A percentile compares a stretch with the other conserved stretches of the same genome.
phyloP scores from a whole-genome alignment of 2,113 vertebrate genomes.

The Phalacrocorax aristotelis region DNA sequence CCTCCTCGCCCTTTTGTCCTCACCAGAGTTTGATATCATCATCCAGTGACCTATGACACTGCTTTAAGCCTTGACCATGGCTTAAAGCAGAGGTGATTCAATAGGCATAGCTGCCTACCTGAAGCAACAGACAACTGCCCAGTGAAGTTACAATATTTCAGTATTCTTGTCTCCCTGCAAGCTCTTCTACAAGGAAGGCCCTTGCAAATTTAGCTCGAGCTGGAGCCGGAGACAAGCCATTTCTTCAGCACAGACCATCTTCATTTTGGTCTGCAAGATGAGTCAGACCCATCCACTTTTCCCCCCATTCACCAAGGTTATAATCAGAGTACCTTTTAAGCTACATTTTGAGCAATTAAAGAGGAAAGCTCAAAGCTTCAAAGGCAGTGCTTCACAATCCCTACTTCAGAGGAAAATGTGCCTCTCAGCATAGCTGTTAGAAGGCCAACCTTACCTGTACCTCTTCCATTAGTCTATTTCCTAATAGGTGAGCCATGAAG shows the following conservation, averaged over 20 bases:
- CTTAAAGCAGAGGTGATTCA: not conserved
- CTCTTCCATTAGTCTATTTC: not conserved
- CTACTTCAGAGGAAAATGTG: not conserved
- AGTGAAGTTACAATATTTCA: not conserved
- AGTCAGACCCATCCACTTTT: not conserved
- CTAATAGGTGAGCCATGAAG: not conserved
- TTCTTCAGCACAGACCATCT: not conserved
- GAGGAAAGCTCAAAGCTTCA: not conserved
- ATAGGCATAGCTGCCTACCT: not conserved
- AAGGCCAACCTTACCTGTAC: not conserved
- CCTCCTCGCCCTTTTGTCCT: not conserved
- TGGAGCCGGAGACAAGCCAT: not conserved
- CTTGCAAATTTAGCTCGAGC: too few relatives aligned
- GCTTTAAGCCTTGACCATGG: not conserved
- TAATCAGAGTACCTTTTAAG: not conserved
- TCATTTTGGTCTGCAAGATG: not conserved
- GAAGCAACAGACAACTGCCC: not conserved
- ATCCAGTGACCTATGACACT: too few relatives aligned
- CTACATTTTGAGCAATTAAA: not conserved
- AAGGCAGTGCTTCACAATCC: not conserved
- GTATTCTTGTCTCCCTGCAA: not conserved
- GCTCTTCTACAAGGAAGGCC: not conserved
- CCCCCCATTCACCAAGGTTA: not conserved
- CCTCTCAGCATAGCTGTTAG: not conserved
- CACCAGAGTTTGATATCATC: not conserved